Conservation (phyloP, 2,888 invertebrate species). For the Phytoseiulus persimilis region DNA sequence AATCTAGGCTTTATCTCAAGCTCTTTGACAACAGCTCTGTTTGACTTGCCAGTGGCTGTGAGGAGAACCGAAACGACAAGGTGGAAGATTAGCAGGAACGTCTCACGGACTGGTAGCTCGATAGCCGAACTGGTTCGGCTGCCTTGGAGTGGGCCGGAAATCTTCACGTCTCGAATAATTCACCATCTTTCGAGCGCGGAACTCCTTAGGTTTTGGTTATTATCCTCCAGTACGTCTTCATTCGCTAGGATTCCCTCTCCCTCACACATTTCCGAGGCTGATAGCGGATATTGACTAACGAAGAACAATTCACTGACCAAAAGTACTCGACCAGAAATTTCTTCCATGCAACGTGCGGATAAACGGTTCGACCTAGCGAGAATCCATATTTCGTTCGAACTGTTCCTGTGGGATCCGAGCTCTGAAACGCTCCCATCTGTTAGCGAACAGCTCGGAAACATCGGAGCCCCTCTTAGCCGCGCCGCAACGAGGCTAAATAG, state of each 20-base stretch:
- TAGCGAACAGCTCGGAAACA: background rate
- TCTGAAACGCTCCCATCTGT: background rate
- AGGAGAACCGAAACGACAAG: background rate
- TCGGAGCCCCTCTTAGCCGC: background rate
- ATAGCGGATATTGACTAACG: too few relatives aligned
- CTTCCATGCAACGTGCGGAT: too few relatives aligned
- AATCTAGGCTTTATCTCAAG: constrained; percentile 5
- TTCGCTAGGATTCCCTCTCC: too few relatives aligned
- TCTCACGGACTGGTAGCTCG: background rate
- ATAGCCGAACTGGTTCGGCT: background rate
- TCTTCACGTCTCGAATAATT: background rate
- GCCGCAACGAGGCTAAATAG: background rate
- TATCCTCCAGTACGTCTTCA: too few relatives aligned
- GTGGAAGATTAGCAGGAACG: background rate
- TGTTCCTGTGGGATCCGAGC: background rate
- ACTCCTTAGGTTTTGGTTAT: too few relatives aligned
- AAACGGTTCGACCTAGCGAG: too few relatives aligned
- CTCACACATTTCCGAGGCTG: too few relatives aligned
- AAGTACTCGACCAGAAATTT: too few relatives aligned
- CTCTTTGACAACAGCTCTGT: background rate
- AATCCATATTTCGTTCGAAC: too few relatives aligned
- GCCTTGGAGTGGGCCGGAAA: background rate
- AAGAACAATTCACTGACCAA: too few relatives aligned
- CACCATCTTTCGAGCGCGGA: too few relatives aligned
- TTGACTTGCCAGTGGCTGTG: background rate